Conservation (phyloP, 2,113 vertebrate species). For the Odontophorus gujanensis region DNA sequence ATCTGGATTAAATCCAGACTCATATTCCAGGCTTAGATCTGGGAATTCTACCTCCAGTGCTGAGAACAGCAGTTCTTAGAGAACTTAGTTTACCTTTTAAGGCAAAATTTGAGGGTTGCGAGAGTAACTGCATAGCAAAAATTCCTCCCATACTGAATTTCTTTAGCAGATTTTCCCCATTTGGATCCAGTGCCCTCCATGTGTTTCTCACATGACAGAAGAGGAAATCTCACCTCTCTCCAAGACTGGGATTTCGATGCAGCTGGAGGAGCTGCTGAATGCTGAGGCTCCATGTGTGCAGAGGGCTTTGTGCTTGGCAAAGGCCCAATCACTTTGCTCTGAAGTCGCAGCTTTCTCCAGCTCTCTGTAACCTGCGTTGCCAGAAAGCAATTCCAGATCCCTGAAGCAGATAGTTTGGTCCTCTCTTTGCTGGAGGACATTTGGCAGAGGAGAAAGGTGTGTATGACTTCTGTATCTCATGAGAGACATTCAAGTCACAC, state of each 20-base stretch:
- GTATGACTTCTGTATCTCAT: not conserved
- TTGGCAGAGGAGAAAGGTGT: not conserved
- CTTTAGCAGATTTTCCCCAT: not conserved
- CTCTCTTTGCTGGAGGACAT: not conserved
- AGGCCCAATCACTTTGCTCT: not conserved
- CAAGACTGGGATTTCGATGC: not conserved
- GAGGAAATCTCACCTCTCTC: not conserved
- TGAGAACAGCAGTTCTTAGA: not conserved
- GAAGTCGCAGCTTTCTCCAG: not conserved
- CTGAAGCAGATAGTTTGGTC: not conserved
- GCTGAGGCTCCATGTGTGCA: too few species aligned
- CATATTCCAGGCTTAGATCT: conserved; percentile 43
- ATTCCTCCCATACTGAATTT: conserved; percentile 12
- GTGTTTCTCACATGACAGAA: not conserved
- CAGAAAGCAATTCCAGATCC: not conserved
- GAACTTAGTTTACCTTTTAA: conserved; percentile 57
- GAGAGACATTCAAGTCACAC: not conserved
- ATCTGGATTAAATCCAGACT: conserved; percentile 59
- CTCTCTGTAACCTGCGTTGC: not conserved
- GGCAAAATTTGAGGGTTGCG: not conserved
- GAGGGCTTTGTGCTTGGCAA: too few species aligned
- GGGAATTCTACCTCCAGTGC: conserved; percentile 38
- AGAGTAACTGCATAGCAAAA: conserved; percentile 10
- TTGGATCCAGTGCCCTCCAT: not conserved
- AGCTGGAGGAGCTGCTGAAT: too few species aligned